Conservation (phyloP, 2,888 invertebrate genomes). For the Imbricaverruca yamaguchii region DNA sequence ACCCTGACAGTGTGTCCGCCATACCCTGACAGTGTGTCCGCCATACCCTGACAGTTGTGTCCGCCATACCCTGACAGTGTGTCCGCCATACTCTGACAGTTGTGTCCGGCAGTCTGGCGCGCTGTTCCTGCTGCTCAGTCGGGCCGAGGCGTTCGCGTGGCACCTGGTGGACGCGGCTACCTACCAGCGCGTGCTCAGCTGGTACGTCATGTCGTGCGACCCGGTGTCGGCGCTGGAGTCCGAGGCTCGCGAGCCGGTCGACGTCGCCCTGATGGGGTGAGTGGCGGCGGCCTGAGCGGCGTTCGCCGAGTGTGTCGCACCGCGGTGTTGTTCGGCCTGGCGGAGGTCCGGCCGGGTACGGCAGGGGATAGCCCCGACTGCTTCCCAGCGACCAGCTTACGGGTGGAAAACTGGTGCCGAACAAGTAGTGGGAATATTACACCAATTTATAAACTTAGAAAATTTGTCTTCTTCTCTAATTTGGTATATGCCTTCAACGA, state of each 20-base stretch:
- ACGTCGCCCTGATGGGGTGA: conserved; percentile 29
- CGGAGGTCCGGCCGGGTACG: not conserved
- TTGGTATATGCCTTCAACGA: too few species aligned
- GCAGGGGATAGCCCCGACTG: not conserved
- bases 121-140: conserved; percentile 25
- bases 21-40: too few species aligned
- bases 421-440: too few species aligned
- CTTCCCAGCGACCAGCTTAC: not conserved
- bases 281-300: not conserved
- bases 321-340: not conserved
- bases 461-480: too few species aligned
- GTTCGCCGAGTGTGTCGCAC: too few species aligned
- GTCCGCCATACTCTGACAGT: not conserved
- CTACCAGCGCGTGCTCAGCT: conserved; percentile 60
- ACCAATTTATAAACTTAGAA: too few species aligned
- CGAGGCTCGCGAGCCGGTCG: conserved; percentile 30
- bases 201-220: conserved; percentile 54
- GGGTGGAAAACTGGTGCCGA: too few species aligned
- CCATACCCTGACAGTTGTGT: too few species aligned
- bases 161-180: conserved; percentile 52
- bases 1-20: not conserved
- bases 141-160: conserved; percentile 57
- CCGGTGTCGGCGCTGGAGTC: conserved; percentile 28
- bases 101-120: not conserved
- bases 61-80: too few species aligned